Evolutionary conservation across 2,888 invertebrate species (phyloP).

Genomic region (Drosophila neonasuta): DNA sequence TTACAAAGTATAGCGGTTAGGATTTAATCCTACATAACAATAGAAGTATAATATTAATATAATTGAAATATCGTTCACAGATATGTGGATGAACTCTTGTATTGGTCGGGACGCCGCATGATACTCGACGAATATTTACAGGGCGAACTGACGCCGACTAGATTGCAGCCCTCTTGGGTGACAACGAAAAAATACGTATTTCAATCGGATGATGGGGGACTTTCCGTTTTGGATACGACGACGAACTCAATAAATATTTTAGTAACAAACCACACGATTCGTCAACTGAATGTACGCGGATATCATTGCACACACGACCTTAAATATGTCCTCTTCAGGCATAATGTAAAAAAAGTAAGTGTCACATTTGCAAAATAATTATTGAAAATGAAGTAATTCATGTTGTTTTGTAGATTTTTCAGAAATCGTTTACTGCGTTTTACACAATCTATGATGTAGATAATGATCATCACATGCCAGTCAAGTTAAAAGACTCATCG

Average conservation of each 20-base stretch:
- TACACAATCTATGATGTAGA: conserved; percentile 95
- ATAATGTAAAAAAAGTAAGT: conserved; percentile 93
- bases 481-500: conserved; percentile 89
- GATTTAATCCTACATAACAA: no score
- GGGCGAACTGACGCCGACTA: conserved; percentile 88
- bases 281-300: conserved; percentile 93
- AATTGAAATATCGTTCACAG: conserved; percentile 77
- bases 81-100: conserved; percentile 93
- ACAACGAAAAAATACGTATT: conserved; percentile 92
- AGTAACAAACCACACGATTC: conserved; percentile 93
- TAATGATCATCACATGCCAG: conserved; percentile 94
- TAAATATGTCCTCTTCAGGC: conserved; percentile 93
- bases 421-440: conserved; percentile 92
- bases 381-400: not conserved
- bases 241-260: conserved; percentile 90
- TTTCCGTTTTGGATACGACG: conserved; percentile 90
- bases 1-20: no score
- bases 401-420: conserved; percentile 86
- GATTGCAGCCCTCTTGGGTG: conserved; percentile 91
- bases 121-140: conserved; percentile 92
- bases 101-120: conserved; percentile 94
- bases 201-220: conserved; percentile 92
- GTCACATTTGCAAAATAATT: not conserved
- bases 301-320: conserved; percentile 93
- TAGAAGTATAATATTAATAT: not conserved